Conservation (phyloP, 2,797 vertebrate species). For the Sebastes umbrosus region DNA sequence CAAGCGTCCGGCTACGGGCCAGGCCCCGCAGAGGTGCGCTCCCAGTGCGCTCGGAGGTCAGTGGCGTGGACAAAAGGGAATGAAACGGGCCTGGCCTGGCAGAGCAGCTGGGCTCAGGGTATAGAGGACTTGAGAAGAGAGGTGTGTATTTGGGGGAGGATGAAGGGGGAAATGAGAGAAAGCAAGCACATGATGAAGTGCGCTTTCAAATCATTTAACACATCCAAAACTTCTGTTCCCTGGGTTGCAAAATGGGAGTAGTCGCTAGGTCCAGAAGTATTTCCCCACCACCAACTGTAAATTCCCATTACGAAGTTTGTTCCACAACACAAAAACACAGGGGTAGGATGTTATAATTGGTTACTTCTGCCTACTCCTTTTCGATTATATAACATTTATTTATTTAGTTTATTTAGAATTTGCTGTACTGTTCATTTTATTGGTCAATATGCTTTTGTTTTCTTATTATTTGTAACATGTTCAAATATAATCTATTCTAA, state of each 20-base stretch:
- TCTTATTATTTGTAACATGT: accelerated
- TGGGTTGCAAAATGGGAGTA: background rate
- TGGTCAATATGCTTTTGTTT: accelerated
- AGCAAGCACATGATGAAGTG: constrained; percentile 1
- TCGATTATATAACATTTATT: background rate
- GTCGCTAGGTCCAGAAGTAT: background rate
- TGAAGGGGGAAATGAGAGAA: constrained; percentile 6
- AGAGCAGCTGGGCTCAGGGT: constrained; percentile 49
- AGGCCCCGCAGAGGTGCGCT: constrained; percentile 69
- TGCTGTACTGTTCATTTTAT: background rate
- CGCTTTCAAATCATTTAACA: background rate
- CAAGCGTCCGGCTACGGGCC: constrained; percentile 67
- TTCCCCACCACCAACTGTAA: background rate
- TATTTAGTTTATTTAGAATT: too few relatives aligned
- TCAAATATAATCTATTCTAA: background rate
- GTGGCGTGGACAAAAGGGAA: constrained; percentile 61
- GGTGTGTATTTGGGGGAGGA: background rate
- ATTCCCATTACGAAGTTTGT: background rate
- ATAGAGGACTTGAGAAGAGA: constrained; percentile 4
- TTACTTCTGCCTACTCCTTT: background rate
- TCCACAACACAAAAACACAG: background rate
- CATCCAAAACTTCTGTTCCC: background rate
- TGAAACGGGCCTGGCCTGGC: constrained; percentile 31
- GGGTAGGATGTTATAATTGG: too few relatives aligned
- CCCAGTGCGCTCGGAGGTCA: constrained; percentile 62